Percentiles rank a stretch among this genome's conserved stretches.
Evolutionary conservation across 1,140 invertebrate species (phyloP).

Genomic region (Phymastichus coffea): DNA sequence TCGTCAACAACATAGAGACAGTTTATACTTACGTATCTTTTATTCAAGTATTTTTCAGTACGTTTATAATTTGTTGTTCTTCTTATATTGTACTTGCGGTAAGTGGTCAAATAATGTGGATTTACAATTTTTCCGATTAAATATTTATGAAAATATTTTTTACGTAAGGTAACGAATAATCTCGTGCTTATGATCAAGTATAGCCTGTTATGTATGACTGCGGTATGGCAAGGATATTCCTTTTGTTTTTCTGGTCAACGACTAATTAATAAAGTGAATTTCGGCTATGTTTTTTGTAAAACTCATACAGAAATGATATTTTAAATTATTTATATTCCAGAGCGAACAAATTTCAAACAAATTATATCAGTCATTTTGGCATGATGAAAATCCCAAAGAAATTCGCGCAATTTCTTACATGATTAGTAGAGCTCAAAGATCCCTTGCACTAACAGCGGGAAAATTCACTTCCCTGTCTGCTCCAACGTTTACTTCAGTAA

Average conservation of each 20-base stretch:
- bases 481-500: too few species aligned
- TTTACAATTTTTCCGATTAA: neutral
- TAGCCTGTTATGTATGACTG: neutral
- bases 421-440: too few species aligned
- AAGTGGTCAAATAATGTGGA: neutral
- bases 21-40: slow-evolving; percentile 6
- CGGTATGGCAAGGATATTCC: neutral
- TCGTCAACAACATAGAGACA: neutral
- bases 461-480: too few species aligned
- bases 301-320: neutral
- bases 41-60: slow-evolving; percentile 1
- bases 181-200: neutral
- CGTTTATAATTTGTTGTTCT: slow-evolving; percentile 1
- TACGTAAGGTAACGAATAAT: neutral
- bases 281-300: neutral
- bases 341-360: neutral
- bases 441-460: too few species aligned
- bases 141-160: neutral
- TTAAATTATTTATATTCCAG: neutral
- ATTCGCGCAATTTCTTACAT: too few species aligned
- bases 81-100: slow-evolving; percentile 6
- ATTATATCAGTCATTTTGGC: too few species aligned
- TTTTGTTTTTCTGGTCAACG: slow-evolving; percentile 5
- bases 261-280: slow-evolving; percentile 5
- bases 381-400: too few species aligned